phyloP scores from a whole-genome alignment of 2,113 vertebrate species.

The Neotoma lepida region DNA sequence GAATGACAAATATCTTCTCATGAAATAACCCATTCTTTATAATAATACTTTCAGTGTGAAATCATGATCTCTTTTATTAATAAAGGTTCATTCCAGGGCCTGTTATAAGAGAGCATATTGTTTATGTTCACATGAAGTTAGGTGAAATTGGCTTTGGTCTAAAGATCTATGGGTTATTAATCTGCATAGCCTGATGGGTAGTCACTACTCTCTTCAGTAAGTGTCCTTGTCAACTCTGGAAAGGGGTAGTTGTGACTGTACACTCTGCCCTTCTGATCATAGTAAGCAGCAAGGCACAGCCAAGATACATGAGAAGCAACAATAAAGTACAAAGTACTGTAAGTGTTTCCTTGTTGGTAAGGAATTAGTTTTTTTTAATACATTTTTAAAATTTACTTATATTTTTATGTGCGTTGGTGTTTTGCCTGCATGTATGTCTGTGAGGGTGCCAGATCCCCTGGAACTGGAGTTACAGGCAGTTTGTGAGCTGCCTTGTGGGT shows the following conservation, averaged over 20 bases:
- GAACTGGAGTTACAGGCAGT: not conserved
- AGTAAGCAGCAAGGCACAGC: not conserved
- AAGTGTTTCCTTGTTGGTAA: not conserved
- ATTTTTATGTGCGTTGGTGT: not conserved
- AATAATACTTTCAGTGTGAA: not conserved
- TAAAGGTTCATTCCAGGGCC: not conserved
- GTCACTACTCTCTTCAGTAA: not conserved
- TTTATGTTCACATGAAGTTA: not conserved
- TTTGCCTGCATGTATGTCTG: not conserved
- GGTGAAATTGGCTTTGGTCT: not conserved
- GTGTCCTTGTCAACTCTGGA: not conserved
- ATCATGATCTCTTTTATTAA: not conserved
- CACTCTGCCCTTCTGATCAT: not conserved
- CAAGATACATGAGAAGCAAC: not conserved
- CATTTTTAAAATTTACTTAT: not conserved
- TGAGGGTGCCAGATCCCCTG: not conserved
- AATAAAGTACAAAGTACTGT: not conserved
- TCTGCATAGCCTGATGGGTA: not conserved
- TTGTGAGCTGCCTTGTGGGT: not conserved
- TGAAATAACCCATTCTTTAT: slow-evolving; percentile 10
- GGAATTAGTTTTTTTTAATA: not conserved
- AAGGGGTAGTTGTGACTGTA: not conserved
- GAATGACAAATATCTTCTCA: slow-evolving; percentile 12
- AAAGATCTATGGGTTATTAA: not conserved
- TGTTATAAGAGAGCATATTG: not conserved